Base-by-base conservation (phyloP, 2,797 vertebrate species). In the Rhadinocentrus ornatus region DNA sequence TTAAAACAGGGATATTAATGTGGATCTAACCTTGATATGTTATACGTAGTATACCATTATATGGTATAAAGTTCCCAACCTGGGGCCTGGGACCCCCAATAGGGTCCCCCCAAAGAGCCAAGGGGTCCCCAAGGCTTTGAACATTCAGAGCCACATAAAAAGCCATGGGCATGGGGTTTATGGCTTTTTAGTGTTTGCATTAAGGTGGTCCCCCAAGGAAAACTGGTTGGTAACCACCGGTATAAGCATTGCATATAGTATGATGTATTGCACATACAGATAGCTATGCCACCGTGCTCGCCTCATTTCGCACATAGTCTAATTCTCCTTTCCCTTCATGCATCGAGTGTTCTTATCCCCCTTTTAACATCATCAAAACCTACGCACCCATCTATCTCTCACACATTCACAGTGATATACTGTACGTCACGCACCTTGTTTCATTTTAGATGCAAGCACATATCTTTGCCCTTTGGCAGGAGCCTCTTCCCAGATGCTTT, bases 401-500 rank as follows among this genome's bases (percentile, higher is more conserved):
- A 41, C 67, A 72, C 69, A 52, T 72, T 57, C 73, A 46, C 65
- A 26, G 20, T 6, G 26, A 58, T 18, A 32, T 20, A 20, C 62
- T 15, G 34, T 27, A 44, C 77, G 62, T 77, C 65, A n/a, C 2
- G 44, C 63, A 70, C 75, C 81, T 76, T 59, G 57, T 85, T 88
- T 85, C 35, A 53, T 75, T 88, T 83, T 13, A 31, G 75, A 77
- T 87, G 82, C 71, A 0, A 46, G 67, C 69, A 71, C 48, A 62
- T 63, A 80, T 86, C 65, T 83, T 75, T 85, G 85, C 81, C 88
- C 91, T 88, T 87, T 86, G 84, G 90, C 82, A 12, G 76, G 65
- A 84, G 80, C 64, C 80, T 81, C 83, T 78, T 82, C 85, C 78
- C 79, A 80, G 87, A 88, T 88, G 89, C 89, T 92, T 88, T 91